Percentiles rank a stretch among this genome's conserved stretches.
Evolutionary conservation across 2,888 invertebrate genomes (phyloP).

Genomic region (Coecobrya sp.): DNA sequence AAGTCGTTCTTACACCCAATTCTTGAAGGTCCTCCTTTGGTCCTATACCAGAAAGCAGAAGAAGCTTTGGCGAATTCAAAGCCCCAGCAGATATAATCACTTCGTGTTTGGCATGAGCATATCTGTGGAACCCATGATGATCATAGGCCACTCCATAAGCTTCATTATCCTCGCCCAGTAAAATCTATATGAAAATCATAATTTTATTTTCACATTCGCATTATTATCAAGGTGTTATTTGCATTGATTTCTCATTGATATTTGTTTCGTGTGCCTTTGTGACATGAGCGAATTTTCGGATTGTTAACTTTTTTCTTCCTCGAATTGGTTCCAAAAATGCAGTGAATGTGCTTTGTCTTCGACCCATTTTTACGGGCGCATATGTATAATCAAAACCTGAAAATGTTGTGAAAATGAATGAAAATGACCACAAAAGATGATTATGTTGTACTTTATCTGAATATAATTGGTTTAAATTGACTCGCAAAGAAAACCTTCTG

Average conservation of each 20-base stretch:
- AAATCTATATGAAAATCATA: neutral
- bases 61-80: constrained; percentile 82
- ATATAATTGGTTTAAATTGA: no score
- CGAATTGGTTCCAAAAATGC: constrained; percentile 81
- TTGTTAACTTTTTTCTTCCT: constrained; percentile 74
- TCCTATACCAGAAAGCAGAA: constrained; percentile 83
- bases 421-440: neutral
- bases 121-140: constrained; percentile 69
- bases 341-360: constrained; percentile 78
- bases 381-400: constrained; percentile 84
- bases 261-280: constrained; percentile 75
- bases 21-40: constrained; percentile 80
- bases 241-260: neutral
- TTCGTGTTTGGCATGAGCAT: constrained; percentile 80
- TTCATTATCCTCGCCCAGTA: constrained; percentile 79
- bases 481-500: constrained; percentile 80
- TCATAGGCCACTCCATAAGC: constrained; percentile 83
- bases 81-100: constrained; percentile 83
- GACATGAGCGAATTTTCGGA: constrained; percentile 83
- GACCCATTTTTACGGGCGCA: constrained; percentile 78
- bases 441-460: no score
- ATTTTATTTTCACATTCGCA: neutral
- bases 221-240: neutral
- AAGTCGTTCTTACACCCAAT: constrained; percentile 74
- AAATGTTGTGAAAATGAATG: neutral